These are phyloP conservation scores for Rattus rattus DNA, from an alignment of 2,113 vertebrate genomes.

Conservation along the genomic window DNA sequence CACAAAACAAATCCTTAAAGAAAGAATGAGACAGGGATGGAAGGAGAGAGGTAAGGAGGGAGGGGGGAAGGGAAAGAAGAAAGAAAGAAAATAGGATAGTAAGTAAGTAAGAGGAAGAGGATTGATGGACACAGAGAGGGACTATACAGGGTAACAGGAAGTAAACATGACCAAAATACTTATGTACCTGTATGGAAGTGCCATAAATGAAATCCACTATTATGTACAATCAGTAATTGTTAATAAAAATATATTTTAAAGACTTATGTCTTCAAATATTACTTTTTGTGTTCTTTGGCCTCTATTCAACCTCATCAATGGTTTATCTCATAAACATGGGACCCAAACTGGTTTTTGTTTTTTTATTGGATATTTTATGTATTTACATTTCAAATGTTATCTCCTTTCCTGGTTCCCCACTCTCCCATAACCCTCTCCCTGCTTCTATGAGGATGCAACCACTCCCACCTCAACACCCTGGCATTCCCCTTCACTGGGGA, in stretches of 20 bases:
- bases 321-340: slow-evolving; percentile 15
- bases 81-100: neutral
- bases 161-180: neutral
- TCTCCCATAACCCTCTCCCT: too few relatives aligned
- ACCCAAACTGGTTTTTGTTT: neutral
- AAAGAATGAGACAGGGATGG: neutral
- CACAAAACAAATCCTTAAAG: neutral
- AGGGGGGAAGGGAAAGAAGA: too few relatives aligned
- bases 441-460: too few relatives aligned
- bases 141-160: neutral
- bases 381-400: too few relatives aligned
- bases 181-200: neutral
- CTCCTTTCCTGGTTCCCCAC: too few relatives aligned
- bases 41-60: rapidly evolving
- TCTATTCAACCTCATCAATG: neutral
- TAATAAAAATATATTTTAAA: neutral
- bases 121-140: neutral
- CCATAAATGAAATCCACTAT: neutral
- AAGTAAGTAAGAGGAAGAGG: neutral
- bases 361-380: too few relatives aligned
- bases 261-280: neutral
- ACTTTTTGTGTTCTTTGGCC: neutral
- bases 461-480: too few relatives aligned
- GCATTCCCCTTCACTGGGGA: too few relatives aligned
- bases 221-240: neutral